phyloP scores from a whole-genome alignment of 2,797 vertebrate genomes.

The Aselliscus stoliczkanus region DNA sequence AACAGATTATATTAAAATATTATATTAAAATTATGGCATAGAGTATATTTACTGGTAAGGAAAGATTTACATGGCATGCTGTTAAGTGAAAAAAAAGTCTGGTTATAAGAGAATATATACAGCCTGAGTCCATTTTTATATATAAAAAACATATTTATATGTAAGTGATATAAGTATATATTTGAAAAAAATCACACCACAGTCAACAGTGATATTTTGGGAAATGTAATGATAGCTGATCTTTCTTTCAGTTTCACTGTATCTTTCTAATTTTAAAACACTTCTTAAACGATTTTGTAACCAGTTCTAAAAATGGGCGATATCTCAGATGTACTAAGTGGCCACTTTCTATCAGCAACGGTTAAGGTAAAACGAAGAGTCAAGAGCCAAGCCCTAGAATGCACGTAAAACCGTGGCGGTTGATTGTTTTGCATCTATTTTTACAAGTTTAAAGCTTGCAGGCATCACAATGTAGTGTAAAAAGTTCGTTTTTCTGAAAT shows the following conservation, averaged over 20 bases:
- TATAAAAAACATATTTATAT: background rate
- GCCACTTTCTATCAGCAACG: background rate
- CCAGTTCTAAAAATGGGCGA: background rate
- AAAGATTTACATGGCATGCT: background rate
- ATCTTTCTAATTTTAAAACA: background rate
- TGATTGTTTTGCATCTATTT: background rate
- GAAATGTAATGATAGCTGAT: background rate
- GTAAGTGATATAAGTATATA: background rate
- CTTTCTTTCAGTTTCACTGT: background rate
- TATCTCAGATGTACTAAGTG: background rate
- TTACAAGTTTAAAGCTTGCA: background rate
- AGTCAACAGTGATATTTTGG: background rate
- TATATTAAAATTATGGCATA: background rate
- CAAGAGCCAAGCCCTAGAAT: background rate
- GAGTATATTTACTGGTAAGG: background rate
- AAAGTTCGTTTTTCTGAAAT: slow-evolving; percentile 18
- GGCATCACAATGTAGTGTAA: background rate
- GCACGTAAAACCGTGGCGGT: background rate
- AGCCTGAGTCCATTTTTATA: background rate
- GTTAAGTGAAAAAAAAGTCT: background rate
- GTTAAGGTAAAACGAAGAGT: background rate
- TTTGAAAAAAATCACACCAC: background rate
- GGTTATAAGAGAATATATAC: background rate
- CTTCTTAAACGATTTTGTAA: background rate
- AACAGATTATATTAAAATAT: background rate